phyloP scores from a whole-genome alignment of 2,888 invertebrate species.

The Apamea anceps region DNA sequence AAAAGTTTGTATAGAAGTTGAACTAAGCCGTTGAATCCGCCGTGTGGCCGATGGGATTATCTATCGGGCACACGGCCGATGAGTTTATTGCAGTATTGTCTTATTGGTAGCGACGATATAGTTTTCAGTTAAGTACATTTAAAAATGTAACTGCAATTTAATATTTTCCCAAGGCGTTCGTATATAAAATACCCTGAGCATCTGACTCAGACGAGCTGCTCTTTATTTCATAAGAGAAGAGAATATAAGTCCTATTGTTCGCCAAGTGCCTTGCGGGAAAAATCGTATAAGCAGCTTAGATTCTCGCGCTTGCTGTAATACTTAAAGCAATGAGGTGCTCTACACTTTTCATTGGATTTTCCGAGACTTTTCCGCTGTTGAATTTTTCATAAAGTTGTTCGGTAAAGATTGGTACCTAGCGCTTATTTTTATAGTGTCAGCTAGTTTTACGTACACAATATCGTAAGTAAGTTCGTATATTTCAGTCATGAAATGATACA shows the following conservation, averaged over 20 bases:
- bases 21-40: neutral
- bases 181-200: neutral
- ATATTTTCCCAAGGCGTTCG: neutral
- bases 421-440: too few relatives aligned
- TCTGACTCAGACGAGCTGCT: neutral
- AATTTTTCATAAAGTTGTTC: slow-evolving; percentile 13
- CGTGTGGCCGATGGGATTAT: too few relatives aligned
- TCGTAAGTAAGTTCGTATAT: neutral
- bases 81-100: neutral
- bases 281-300: slow-evolving; percentile 25
- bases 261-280: neutral
- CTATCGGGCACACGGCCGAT: neutral
- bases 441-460: neutral
- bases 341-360: slow-evolving; percentile 8
- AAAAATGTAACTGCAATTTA: neutral
- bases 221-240: neutral
- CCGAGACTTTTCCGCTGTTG: neutral
- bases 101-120: neutral
- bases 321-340: neutral
- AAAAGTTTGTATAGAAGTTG: neutral
- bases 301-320: neutral
- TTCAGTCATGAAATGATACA: slow-evolving; percentile 2
- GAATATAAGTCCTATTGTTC: slow-evolving; percentile 14
- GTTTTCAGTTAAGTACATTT: neutral
- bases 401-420: neutral